Base-by-base conservation (phyloP, 2,888 invertebrate species). In the Neoaliturus tenellus region DNA sequence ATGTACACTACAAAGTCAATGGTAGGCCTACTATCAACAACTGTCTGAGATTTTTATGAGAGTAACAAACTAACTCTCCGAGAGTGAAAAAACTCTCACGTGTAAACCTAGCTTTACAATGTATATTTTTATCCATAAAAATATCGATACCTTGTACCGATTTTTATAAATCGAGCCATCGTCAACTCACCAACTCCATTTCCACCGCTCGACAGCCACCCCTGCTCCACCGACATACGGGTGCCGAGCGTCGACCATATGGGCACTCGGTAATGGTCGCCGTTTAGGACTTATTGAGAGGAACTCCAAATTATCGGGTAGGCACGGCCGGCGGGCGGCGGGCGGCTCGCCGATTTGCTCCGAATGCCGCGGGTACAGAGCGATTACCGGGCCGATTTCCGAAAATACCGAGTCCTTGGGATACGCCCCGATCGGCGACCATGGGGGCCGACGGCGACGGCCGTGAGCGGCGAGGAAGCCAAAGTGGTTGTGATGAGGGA, bases 221-320 rank as follows among this genome's bases (percentile, higher is more conserved):
- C 67, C 67, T n/a, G 28, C 58, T 6, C 14, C 35, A n/a, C 69
- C 39, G 35, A 69, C 69, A 69, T 33, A 69, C 69, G 69, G 39
- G 10, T 5, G 69, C n/a, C 67, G 78, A 1, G 23, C 44, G 82
- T 33, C 51, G 73, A 55, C 73, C 71, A 82, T 55, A 82, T 82
- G 82, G 82, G 73, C 71, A 20, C 33, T 69, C 67, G 28, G 58
- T 82, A 82, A 82, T 82, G 73, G 73, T 28, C 73, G 82, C 44
- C 82, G 82, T 82, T 82, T 82, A 82, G 73, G 82, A 58, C 82
- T 82, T 82, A 82, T 82, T 82, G 82, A 82, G 82, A 82, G 73
- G 82, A 82, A 71, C 82, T 82, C 82, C 58, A 82, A 82, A 82
- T 82, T 82, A 73, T 82, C 82, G 82, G 82, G 86, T 86, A 89